Evolutionary conservation across 2,113 vertebrate genomes (phyloP), one percentile per base, ranked within the genome.

Genomic region (Lampris megalopsis): DNA sequence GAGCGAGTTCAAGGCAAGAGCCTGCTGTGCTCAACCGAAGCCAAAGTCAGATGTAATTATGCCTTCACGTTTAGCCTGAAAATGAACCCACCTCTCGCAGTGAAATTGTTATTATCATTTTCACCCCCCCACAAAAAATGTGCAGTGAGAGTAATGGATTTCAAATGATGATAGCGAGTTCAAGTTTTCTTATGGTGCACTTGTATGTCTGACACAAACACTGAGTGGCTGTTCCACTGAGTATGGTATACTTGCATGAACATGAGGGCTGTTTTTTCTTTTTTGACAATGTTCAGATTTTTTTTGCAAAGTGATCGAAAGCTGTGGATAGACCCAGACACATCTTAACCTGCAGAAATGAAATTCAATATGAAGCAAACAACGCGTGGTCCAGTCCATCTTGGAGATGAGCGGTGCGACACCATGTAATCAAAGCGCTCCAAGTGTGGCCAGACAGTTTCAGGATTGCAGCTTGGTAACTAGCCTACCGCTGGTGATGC

Each of bases 21-120:
- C 57, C 49, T 58, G 63, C 47, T 42, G 13, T 47, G 35, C 42
- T 63, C 24, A 48, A 48, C 37, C 35, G 37, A 35, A 63, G 1
- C 6, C 42, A 38, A 37, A 60, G 56, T 63, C 40, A 60, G 69
- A 77, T 40, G 66, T 50, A 1, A 60, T 70, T 57, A 42, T 75
- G 49, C 58, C 75, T 84, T 75, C 2, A 6, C 66, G 81, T 77
- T 71, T 36, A 62, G 64, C 11, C 56, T 24, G 24, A 60, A 72
- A 73, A 56, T 63, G 3, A 53, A 50, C 8, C 10, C 3, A 40
- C 68, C 53, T 58, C 41, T 9, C 38, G 38, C 5, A 50, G 68
- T 50, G 38, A 40, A 35, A 71, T 75, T 68, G 4, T 79, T 64
- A 64, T 57, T 59, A 68, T 48, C 57, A 50, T 37, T 48, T 66